Evolutionary conservation across 2,888 invertebrate species (phyloP), one percentile per base, ranked within the genome.

Genomic region (Campaea margaritaria): DNA sequence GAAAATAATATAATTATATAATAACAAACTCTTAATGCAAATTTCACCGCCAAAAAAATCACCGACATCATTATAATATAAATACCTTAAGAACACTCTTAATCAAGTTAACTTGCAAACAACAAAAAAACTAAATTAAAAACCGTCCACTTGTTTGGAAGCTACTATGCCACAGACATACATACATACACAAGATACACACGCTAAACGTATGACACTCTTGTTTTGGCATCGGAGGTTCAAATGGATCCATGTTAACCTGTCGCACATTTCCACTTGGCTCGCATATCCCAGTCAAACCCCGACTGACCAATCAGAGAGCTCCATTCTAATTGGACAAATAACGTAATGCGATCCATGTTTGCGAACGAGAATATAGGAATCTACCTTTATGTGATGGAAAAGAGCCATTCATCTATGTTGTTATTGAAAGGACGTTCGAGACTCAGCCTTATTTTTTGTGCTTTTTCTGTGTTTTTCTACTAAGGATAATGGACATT

Each of bases 261-360:
- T 66, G 60, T 28, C 59, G 68, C 39, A 14, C 54, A 44, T 69
- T 70, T 73, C 73, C 69, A 68, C 66, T 68, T 66, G 65, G 70
- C 57, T 58, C 42, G 55, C 51, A 51, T 28, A 27, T 49, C 48
- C 74, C 69, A 75, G 78, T 77, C 73, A 78, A 80, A 82, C 78
- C 78, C 76, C 75, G 67, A 68, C 75, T 80, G 82, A 79, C 84
- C 84, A 83, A 83, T 85, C 85, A 78, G 74, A 72, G 69, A 46
- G 64, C 64, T 55, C 62, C 62, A 59, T 73, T 76, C 82, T 85
- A 83, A 85, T 85, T 82, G 84, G 74, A 81, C 76, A 71, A 79
- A 74, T 83, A 84, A 83, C 76, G 75, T 79, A 82, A 81, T 76
- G 54, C 62, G 46, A 59, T 59, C 57, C 43, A 50, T 62, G 61